These are phyloP conservation scores for Clarias batrachus DNA, from an alignment of 2,113 vertebrate species.

Conservation along the genomic window DNA sequence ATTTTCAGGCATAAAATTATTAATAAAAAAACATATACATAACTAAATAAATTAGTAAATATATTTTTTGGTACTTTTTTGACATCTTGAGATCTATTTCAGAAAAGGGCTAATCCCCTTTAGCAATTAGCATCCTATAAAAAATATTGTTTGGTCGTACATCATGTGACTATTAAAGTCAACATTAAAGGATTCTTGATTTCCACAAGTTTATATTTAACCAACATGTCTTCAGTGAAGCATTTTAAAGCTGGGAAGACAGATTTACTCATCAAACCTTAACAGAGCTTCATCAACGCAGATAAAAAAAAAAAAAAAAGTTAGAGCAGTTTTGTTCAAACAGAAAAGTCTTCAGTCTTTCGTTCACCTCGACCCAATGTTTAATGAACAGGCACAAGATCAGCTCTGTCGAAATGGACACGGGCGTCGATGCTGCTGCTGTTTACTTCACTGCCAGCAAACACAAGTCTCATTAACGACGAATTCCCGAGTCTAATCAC, in stretches of 20 bases:
- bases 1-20: neutral
- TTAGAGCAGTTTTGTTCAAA: neutral
- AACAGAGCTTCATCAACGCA: neutral
- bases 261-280: neutral
- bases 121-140: neutral
- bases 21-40: no score
- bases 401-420: conserved; percentile 2
- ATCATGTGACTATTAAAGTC: neutral
- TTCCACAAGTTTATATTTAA: neutral
- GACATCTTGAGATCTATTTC: neutral
- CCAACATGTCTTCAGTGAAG: no score
- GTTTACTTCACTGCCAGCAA: neutral
- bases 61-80: neutral
- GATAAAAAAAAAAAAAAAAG: neutral
- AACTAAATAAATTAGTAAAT: no score
- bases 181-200: neutral
- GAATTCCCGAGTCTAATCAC: conserved; percentile 13
- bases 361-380: neutral
- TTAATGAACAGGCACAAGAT: conserved; percentile 1
- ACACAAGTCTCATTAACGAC: neutral
- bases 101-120: neutral
- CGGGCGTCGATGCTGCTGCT: no score
- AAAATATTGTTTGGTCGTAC: no score
- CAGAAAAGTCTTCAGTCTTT: neutral
- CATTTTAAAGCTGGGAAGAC: neutral